These are phyloP conservation scores for Eulithis testata DNA, from an alignment of 2,888 invertebrate genomes.

Conservation along the genomic window DNA sequence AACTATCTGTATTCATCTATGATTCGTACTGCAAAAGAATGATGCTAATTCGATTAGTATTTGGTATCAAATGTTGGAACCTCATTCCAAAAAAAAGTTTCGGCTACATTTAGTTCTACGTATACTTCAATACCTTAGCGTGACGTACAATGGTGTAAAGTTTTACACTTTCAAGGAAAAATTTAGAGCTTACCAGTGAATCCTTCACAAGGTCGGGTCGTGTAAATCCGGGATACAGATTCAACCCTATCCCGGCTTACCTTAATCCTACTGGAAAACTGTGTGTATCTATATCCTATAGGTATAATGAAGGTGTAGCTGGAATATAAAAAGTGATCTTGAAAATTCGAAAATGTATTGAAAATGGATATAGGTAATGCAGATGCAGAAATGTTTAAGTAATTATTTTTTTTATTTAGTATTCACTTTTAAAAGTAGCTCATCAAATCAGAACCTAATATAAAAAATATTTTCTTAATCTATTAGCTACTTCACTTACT, in stretches of 20 bases:
- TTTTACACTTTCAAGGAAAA: slow-evolving; percentile 34
- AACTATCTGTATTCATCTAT: too few relatives aligned
- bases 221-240: slow-evolving; percentile 66
- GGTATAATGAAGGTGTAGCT: background rate
- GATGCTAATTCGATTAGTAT: too few relatives aligned
- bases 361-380: too few relatives aligned
- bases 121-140: background rate
- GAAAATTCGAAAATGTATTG: background rate
- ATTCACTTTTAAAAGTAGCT: too few relatives aligned
- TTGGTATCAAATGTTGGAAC: too few relatives aligned
- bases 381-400: too few relatives aligned
- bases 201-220: slow-evolving; percentile 66
- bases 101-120: background rate
- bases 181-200: slow-evolving; percentile 55
- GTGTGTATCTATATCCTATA: slow-evolving; percentile 40
- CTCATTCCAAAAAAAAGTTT: background rate
- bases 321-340: background rate
- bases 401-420: too few relatives aligned
- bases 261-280: slow-evolving; percentile 62
- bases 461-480: background rate
- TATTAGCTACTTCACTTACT: background rate
- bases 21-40: background rate
- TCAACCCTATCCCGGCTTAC: slow-evolving; percentile 65
- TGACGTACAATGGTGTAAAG: background rate
- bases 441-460: too few relatives aligned